phyloP scores from a whole-genome alignment of 1,140 invertebrate species.

The Adelges cooleyi region DNA sequence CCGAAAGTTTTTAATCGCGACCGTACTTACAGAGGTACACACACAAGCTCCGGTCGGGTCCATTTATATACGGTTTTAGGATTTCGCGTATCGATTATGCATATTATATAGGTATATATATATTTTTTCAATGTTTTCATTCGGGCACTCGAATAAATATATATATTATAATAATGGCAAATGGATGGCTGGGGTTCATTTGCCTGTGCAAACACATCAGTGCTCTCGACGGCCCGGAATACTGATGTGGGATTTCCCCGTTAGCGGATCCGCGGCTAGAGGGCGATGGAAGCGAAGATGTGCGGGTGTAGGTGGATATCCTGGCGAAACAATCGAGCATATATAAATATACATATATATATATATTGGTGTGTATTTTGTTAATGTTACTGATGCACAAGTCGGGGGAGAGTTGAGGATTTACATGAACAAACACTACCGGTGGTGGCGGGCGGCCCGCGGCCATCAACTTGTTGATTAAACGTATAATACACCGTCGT shows the following conservation, averaged over 20 bases:
- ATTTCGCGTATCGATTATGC: too few species aligned
- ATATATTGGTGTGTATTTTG: conserved; percentile 16
- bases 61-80: too few species aligned
- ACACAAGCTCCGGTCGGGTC: too few species aligned
- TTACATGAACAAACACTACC: conserved; percentile 11
- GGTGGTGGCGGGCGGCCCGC: not conserved
- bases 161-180: not conserved
- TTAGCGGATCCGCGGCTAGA: not conserved
- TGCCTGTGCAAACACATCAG: conserved; percentile 9
- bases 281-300: not conserved
- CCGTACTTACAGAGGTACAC: too few species aligned
- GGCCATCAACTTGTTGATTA: conserved; percentile 26
- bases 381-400: conserved; percentile 4
- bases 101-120: too few species aligned
- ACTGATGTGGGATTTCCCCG: conserved; percentile 13
- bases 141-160: too few species aligned
- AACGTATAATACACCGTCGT: not conserved
- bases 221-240: not conserved
- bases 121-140: too few species aligned
- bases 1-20: too few species aligned
- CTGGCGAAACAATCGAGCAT: not conserved
- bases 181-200: not conserved
- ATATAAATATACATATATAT: not conserved
- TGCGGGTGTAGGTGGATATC: not conserved
- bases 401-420: not conserved